phyloP scores from a whole-genome alignment of 2,797 vertebrate species.

The Cossypha heuglini region DNA sequence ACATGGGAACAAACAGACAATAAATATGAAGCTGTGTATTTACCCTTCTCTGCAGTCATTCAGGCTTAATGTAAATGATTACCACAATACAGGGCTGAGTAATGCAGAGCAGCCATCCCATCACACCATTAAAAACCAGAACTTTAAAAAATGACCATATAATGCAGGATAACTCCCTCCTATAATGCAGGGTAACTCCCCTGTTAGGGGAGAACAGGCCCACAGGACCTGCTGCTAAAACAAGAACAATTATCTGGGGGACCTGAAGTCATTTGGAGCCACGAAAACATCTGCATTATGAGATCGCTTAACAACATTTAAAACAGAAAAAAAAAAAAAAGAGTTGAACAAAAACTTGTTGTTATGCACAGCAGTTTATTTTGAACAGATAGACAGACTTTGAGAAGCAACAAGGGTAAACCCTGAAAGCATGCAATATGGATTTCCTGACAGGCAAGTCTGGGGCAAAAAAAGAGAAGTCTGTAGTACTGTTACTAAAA shows the following conservation, averaged over 20 bases:
- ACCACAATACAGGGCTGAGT: neutral
- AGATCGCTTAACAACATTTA: slow-evolving; percentile 6
- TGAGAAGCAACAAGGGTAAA: neutral
- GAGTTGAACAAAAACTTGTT: neutral
- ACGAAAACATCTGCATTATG: neutral
- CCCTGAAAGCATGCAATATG: neutral
- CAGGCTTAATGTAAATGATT: neutral
- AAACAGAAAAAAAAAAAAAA: neutral
- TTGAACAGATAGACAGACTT: neutral
- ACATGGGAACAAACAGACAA: neutral
- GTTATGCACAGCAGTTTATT: neutral
- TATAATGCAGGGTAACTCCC: neutral
- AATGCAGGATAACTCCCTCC: neutral
- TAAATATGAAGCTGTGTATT: neutral
- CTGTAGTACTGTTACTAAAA: neutral
- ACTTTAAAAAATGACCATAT: neutral
- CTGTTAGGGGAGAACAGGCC: neutral
- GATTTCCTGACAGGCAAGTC: neutral
- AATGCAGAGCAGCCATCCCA: neutral
- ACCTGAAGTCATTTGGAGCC: neutral
- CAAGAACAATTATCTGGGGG: neutral
- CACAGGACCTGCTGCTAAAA: neutral
- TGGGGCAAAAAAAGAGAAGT: neutral
- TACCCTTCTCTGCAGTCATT: neutral
- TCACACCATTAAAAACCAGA: neutral